Conservation (phyloP, 2,113 vertebrate genomes). For the Varanus komodoensis region DNA sequence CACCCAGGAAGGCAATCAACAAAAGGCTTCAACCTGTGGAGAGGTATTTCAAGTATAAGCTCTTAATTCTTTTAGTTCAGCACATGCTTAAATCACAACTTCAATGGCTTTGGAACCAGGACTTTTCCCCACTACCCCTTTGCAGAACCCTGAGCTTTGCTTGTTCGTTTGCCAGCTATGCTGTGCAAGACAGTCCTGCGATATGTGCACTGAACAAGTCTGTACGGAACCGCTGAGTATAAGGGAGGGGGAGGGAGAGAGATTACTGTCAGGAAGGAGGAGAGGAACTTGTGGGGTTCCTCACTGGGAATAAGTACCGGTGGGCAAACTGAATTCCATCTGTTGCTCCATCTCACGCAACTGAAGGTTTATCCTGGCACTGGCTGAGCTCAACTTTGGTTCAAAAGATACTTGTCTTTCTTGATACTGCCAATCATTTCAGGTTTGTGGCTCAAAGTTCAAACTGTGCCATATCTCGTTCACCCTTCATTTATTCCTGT, state of each 20-base stretch:
- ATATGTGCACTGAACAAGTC: no score
- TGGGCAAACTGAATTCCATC: no score
- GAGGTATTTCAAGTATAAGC: not conserved
- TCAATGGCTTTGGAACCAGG: not conserved
- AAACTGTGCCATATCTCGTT: not conserved
- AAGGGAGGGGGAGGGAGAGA: no score
- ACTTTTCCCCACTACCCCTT: not conserved
- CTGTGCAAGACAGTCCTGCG: not conserved
- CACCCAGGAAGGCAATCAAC: not conserved
- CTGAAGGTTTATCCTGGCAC: not conserved
- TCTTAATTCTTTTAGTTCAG: not conserved
- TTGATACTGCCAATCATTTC: not conserved
- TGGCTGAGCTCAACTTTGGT: not conserved
- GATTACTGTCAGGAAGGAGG: not conserved
- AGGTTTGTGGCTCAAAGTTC: not conserved
- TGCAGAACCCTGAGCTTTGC: not conserved
- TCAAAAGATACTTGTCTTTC: not conserved
- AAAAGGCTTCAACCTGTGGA: not conserved
- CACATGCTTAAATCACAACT: not conserved
- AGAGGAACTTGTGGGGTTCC: not conserved
- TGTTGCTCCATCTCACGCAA: not conserved
- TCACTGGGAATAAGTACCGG: not conserved
- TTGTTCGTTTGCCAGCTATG: not conserved
- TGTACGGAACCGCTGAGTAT: no score
- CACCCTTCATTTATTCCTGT: not conserved